Evolutionary conservation across 2,113 vertebrate species (phyloP), one percentile per base, ranked within the genome.

Genomic region (Tyrannus savana): DNA sequence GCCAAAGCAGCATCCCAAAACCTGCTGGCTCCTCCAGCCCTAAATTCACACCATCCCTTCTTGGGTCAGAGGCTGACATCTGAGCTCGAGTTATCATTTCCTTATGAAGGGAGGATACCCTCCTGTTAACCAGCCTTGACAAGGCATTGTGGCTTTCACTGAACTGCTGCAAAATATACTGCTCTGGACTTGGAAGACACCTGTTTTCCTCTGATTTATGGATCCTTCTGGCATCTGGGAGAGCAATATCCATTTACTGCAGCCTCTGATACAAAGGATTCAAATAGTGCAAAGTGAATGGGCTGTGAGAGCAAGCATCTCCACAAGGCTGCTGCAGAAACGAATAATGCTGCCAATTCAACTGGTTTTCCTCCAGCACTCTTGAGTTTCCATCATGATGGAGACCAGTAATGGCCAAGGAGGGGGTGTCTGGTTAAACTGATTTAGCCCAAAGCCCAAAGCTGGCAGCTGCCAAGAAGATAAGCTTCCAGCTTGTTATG

Each of bases 201-300:
- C 95, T 96, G 96, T 39, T 96, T 88, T 25, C 18, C 39, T 84
- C 47, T 92, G 94, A 97, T 97, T 96, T 95, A 97, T 87, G 78
- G 77, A 82, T 21, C 21, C 42, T 84, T 94, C 74, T 77, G 78
- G 91, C 76, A 96, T 83, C 59, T 58, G 82, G 67, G 33, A 79
- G 52, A 97, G 81, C 21, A 77, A 68, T 78, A 92, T 89, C 72
- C 83, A 52, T 53, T 94, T 84, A 64, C 52, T 93, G 80, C 62
- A 88, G 79, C 33, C 62, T 67, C 75, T 71, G 84, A 90, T 31
- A 69, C 0, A 7, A 66, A 77, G 56, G 76, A 95, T 6, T 93
- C 90, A 74, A 87, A 78, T 1, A 66, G 28, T 7, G 53, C 66
- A 56, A 69, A 86, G 63, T 59, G 44, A 92, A 93, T 4, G 13